Evolutionary conservation across 2,888 invertebrate species (phyloP), one percentile per base, ranked within the genome.

Genomic region (Leptopterna dolabrata): DNA sequence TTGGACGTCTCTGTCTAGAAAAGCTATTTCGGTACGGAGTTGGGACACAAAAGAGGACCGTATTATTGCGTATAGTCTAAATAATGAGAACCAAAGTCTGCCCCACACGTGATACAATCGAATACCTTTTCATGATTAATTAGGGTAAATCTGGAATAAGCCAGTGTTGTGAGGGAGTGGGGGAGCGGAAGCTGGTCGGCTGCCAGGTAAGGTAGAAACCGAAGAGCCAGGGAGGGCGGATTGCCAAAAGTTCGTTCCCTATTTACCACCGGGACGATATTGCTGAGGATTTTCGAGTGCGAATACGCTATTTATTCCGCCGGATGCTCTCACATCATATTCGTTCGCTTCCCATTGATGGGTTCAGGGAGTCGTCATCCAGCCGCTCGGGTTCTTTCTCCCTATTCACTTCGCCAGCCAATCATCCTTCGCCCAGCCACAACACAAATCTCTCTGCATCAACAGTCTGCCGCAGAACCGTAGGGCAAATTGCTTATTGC

Each of bases 241-340:
- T 29, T 55, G 81, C 81, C 81, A 81, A 81, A 24, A 78, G 47
- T 30, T 51, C 27, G 81, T 51, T 55, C 81, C 81, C 81, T 81
- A 81, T 81, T 81, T 81, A 81, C 55, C 51, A 81, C 81, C n/a
- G 51, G 81, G 55, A 27, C 55, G 81, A 55, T 81, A 81, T 81
- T 51, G 81, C 14, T 19, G 81, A 30, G 51, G 81, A 27, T 29
- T 55, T 76, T 55, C 29, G 81, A 55, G 51, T 81, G 81, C 81
- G 81, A 81, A 43, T 81, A 81, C 27, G 55, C 81, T 81, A 81
- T 81, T 81, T 81, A 81, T 81, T 81, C 55, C 81, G 24, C 81
- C 81, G 81, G 81, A 81, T 51, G 55, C 81, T 55, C 55, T 55
- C 81, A 55, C 81, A 81, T 81, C 81, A 81, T 81, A 81, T 81